A percentile compares a stretch with the other conserved stretches of the same genome.
phyloP scores from a whole-genome alignment of 2,888 invertebrate genomes.

The Chrysotoxum bicinctum region DNA sequence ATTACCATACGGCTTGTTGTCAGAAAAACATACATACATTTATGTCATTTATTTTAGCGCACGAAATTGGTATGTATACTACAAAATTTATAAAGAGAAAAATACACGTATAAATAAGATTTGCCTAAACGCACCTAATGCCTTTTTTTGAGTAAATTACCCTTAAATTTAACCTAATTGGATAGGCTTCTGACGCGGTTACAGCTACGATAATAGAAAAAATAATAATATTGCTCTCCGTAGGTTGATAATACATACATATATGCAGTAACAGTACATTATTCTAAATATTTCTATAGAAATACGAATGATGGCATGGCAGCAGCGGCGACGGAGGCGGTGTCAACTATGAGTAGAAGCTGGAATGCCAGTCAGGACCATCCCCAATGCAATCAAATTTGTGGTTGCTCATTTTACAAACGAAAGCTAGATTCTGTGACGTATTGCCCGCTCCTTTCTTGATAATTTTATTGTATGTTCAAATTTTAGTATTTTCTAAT shows the following conservation, averaged over 20 bases:
- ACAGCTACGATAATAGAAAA: background rate
- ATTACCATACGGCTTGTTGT: background rate
- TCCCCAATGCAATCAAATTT: slow-evolving; percentile 64
- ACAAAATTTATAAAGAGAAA: background rate
- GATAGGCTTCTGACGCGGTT: slow-evolving; percentile 37
- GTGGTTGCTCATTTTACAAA: slow-evolving; percentile 47
- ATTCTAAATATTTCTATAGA: background rate
- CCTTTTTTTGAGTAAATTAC: slow-evolving; percentile 13
- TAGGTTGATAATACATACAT: background rate
- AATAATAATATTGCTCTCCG: background rate
- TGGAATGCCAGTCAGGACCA: slow-evolving; percentile 59
- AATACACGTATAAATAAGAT: background rate
- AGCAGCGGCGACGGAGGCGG: too few species aligned
- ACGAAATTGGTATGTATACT: background rate
- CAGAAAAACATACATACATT: background rate
- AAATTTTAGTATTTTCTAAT: slow-evolving; percentile 28
- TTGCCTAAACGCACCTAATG: slow-evolving; percentile 13
- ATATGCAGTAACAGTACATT: background rate
- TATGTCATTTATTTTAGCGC: background rate
- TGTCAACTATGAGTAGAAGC: background rate
- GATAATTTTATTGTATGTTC: slow-evolving; percentile 9
- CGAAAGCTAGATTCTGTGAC: slow-evolving; percentile 45
- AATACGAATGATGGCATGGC: background rate
- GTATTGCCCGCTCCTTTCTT: slow-evolving; percentile 44
- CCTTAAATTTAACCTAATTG: background rate